Percentiles rank a stretch among this genome's conserved stretches.
Conservation (phyloP, 2,113 vertebrate species). For the Cichladusa arquata region DNA sequence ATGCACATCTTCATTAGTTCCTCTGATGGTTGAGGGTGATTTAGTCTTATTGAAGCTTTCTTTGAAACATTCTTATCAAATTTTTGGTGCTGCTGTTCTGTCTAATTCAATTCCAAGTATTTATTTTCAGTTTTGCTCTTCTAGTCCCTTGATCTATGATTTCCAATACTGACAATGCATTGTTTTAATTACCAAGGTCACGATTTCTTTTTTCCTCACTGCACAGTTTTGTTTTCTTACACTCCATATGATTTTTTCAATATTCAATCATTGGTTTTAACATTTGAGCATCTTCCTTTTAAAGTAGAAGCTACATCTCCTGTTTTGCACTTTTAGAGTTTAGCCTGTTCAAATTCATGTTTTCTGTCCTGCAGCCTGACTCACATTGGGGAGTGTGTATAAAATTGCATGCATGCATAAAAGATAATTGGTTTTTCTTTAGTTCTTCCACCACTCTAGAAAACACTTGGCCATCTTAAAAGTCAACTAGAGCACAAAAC, state of each 20-base stretch:
- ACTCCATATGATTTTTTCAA: neutral
- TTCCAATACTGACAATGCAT: neutral
- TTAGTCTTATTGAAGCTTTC: neutral
- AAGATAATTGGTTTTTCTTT: neutral
- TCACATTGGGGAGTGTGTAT: neutral
- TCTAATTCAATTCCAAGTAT: neutral
- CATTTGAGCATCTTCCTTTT: neutral
- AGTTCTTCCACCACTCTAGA: neutral
- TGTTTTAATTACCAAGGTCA: neutral
- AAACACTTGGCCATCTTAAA: neutral
- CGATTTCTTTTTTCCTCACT: neutral
- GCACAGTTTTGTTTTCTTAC: neutral
- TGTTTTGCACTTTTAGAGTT: neutral
- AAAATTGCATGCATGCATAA: fast-evolving
- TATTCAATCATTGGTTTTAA: neutral
- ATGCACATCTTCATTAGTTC: neutral
- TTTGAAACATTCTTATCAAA: neutral
- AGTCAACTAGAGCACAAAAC: neutral
- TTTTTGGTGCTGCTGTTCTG: neutral
- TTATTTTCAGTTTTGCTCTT: neutral
- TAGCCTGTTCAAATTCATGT: neutral
- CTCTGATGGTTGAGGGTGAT: neutral
- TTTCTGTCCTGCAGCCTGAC: neutral
- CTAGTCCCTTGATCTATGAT: neutral
- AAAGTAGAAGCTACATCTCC: neutral